Percentiles rank a stretch among this genome's conserved stretches.
Conservation (phyloP, 1,140 invertebrate species). For the Saccostrea cuccullata region DNA sequence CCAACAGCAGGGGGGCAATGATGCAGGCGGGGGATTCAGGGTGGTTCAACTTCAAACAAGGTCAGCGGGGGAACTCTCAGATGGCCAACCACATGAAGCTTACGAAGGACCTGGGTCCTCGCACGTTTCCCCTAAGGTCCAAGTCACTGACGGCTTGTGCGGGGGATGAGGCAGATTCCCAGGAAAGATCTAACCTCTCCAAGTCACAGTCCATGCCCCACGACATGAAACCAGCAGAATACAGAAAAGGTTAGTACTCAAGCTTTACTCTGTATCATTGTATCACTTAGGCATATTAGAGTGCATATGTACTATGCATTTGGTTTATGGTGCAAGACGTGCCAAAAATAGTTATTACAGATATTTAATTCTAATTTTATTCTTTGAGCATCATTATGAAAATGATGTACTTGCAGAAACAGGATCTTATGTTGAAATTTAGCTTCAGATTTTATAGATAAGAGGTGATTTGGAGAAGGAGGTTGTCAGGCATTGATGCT, state of each 20-base stretch:
- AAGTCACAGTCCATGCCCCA: slow-evolving; percentile 66
- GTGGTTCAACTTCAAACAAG: slow-evolving; percentile 11
- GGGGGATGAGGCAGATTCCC: background rate
- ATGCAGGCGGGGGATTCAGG: background rate
- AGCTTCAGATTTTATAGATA: too few relatives aligned
- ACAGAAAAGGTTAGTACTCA: slow-evolving; percentile 58
- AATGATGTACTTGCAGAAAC: too few relatives aligned
- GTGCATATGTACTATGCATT: too few relatives aligned
- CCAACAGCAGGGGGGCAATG: background rate
- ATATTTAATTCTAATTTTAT: too few relatives aligned
- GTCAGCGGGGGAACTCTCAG: background rate
- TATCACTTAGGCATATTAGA: too few relatives aligned
- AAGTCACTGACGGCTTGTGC: slow-evolving; percentile 46
- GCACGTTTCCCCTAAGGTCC: slow-evolving; percentile 59
- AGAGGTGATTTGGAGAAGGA: too few relatives aligned
- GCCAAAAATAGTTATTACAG: too few relatives aligned
- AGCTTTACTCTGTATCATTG: too few relatives aligned
- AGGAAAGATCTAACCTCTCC: slow-evolving; percentile 50
- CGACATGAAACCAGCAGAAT: slow-evolving; percentile 68
- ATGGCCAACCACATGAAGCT: background rate
- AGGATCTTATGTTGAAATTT: too few relatives aligned
- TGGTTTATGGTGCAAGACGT: too few relatives aligned
- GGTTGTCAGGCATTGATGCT: too few relatives aligned
- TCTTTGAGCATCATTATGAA: too few relatives aligned
- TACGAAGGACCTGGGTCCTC: slow-evolving; percentile 31